A percentile compares a stretch with the other conserved stretches of the same genome.
Evolutionary conservation across 2,113 vertebrate species (phyloP).

Genomic region (Sclerurus mexicanus): DNA sequence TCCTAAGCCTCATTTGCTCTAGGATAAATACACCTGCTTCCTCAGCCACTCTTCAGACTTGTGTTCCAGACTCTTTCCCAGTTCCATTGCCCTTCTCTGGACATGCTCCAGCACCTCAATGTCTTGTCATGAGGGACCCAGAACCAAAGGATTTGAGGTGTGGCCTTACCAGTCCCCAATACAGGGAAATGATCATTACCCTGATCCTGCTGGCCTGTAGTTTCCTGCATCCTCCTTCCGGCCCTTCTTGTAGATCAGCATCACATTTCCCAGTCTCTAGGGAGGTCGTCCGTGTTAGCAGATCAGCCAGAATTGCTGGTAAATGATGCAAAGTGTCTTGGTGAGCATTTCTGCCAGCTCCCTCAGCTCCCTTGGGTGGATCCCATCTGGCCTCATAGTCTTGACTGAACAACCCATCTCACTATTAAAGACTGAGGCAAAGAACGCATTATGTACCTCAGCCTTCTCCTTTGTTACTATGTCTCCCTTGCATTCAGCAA

Average conservation of each 20-base stretch:
- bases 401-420: background rate
- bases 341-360: background rate
- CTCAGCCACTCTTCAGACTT: background rate
- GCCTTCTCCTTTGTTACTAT: background rate
- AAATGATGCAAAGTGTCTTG: background rate
- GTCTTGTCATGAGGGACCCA: background rate
- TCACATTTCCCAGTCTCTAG: background rate
- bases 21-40: background rate
- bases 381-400: background rate
- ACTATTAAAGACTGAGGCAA: background rate
- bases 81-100: rapidly evolving
- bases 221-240: background rate
- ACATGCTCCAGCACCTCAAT: background rate
- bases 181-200: background rate
- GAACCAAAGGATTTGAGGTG: background rate
- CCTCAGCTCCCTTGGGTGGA: background rate
- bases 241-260: background rate
- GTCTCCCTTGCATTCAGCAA: background rate
- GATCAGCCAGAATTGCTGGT: background rate
- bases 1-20: background rate
- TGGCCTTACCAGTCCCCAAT: background rate
- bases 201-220: background rate
- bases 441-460: background rate
- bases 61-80: background rate
- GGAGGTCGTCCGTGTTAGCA: background rate